A percentile compares a stretch with the other conserved stretches of the same genome.
phyloP scores from a whole-genome alignment of 2,113 vertebrate species.

The Pipa parva region DNA sequence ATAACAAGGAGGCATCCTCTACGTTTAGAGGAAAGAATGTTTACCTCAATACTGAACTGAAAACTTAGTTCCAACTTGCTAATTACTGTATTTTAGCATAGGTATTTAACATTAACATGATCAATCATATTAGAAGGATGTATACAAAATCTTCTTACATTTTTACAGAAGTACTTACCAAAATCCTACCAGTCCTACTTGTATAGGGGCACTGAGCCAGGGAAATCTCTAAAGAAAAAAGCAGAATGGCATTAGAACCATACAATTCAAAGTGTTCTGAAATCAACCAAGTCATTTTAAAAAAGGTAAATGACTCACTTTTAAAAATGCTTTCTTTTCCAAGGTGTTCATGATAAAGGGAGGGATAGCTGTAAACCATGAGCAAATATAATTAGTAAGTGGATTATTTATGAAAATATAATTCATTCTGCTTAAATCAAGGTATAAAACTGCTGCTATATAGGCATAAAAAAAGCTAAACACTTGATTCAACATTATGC shows the following conservation, averaged over 20 bases:
- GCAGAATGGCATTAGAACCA: neutral
- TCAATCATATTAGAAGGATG: no score
- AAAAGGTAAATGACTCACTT: slow-evolving; percentile 63
- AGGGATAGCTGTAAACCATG: slow-evolving; percentile 77
- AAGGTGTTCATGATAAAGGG: slow-evolving; percentile 95
- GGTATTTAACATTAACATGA: no score
- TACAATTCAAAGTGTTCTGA: no score
- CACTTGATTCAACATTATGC: no score
- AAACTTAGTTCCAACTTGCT: no score
- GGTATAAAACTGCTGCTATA: neutral
- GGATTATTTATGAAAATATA: neutral
- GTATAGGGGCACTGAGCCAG: slow-evolving; percentile 98
- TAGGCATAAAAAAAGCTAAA: no score
- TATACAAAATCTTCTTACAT: neutral
- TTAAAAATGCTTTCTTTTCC: slow-evolving; percentile 95
- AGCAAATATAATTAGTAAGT: neutral
- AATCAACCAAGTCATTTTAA: no score
- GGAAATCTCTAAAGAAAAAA: slow-evolving; percentile 73
- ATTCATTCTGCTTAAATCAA: neutral
- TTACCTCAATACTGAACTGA: no score
- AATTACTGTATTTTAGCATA: no score
- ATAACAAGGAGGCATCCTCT: no score
- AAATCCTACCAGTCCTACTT: slow-evolving; percentile 90
- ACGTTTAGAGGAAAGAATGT: no score
- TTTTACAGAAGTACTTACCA: slow-evolving; percentile 74